Evolutionary conservation across 2,113 vertebrate species (phyloP).

Genomic region (Anolis sagrei): DNA sequence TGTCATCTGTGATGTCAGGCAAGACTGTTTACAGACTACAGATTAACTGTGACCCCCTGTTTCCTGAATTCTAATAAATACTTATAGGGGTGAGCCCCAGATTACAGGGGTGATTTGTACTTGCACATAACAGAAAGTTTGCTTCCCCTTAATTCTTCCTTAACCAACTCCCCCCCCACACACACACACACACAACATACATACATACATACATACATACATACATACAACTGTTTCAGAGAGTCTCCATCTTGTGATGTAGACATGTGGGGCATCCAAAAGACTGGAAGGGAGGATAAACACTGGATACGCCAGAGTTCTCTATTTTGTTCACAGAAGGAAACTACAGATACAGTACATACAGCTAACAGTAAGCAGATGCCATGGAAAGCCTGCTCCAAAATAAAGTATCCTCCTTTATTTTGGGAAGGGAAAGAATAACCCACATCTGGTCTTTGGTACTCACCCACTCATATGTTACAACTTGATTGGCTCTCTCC

Average conservation of each 20-base stretch:
- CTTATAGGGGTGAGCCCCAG: no score
- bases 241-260: no score
- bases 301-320: background rate
- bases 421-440: background rate
- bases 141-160: no score
- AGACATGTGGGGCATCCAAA: background rate
- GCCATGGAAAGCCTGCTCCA: background rate
- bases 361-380: background rate
- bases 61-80: no score
- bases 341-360: background rate
- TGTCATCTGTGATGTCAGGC: background rate
- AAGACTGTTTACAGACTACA: background rate
- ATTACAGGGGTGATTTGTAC: no score
- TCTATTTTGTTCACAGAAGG: background rate
- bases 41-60: background rate
- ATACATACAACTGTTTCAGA: no score
- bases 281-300: background rate
- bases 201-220: no score
- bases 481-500: conserved; percentile 94
- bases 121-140: no score
- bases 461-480: conserved; percentile 98
- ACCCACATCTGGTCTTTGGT: background rate
- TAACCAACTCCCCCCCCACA: no score
- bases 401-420: background rate
- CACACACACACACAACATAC: no score